Evolutionary conservation across 1,140 invertebrate genomes (phyloP).

Genomic region (Chironomus tepperi): DNA sequence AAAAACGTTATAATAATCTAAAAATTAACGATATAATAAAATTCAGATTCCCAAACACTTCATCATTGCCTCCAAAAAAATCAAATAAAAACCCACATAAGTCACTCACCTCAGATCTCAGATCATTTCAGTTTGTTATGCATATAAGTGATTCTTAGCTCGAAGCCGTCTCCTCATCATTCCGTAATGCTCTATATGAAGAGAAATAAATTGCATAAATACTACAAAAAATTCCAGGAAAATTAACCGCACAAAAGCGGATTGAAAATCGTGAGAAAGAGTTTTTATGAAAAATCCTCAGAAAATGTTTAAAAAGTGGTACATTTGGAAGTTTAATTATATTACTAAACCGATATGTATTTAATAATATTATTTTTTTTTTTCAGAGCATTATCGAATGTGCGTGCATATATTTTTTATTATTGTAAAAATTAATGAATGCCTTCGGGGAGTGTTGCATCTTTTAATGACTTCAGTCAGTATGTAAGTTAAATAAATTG

Average conservation of each 20-base stretch:
- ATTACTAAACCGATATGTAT: not conserved
- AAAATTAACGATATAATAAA: too few species aligned
- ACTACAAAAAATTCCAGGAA: not conserved
- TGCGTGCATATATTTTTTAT: not conserved
- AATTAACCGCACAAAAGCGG: not conserved
- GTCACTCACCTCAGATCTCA: too few species aligned
- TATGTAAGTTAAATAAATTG: too few species aligned
- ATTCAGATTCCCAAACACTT: too few species aligned
- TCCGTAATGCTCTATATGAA: slow-evolving; percentile 12
- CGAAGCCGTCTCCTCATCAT: not conserved
- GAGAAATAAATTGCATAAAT: not conserved
- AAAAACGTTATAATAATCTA: too few species aligned
- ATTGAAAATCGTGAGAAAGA: slow-evolving; percentile 8
- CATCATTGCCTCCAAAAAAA: too few species aligned
- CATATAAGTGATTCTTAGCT: not conserved
- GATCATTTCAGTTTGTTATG: too few species aligned
- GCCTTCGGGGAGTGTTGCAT: not conserved
- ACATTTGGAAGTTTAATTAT: slow-evolving; percentile 1
- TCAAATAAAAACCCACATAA: too few species aligned
- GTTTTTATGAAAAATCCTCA: not conserved
- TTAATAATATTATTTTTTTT: too few species aligned
- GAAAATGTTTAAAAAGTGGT: not conserved
- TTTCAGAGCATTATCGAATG: not conserved
- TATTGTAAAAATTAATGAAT: not conserved
- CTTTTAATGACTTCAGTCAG: too few species aligned